These are phyloP conservation scores for Pomatorhinus ruficollis DNA, from an alignment of 2,113 vertebrate genomes.

Conservation along the genomic window DNA sequence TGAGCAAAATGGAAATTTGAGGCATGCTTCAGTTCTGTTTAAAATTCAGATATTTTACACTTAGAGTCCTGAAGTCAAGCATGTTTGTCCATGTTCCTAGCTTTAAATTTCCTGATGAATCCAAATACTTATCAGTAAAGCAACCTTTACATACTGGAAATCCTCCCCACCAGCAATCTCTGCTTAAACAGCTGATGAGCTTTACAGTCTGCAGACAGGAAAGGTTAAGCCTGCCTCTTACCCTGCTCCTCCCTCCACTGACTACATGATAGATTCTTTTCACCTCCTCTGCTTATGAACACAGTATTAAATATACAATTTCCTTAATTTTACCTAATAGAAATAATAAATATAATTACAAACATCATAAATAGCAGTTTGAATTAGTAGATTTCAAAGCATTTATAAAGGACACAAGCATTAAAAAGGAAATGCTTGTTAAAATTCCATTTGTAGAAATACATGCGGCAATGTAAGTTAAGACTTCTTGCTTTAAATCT, in stretches of 20 bases:
- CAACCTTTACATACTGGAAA: constrained; percentile 11
- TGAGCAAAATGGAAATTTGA: neutral
- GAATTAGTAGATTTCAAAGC: neutral
- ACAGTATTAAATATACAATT: neutral
- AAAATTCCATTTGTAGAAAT: neutral
- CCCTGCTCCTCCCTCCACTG: neutral
- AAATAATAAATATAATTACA: neutral
- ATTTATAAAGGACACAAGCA: neutral
- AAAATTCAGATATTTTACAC: neutral
- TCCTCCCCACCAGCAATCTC: constrained; percentile 1
- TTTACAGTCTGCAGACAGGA: neutral
- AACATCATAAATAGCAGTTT: neutral
- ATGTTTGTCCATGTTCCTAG: neutral
- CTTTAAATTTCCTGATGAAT: constrained; percentile 13
- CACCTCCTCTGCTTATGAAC: neutral
- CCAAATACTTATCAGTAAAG: constrained; percentile 16
- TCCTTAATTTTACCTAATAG: neutral
- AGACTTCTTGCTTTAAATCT: neutral
- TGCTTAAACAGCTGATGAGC: constrained; percentile 46
- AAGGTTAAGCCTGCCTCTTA: constrained; percentile 10
- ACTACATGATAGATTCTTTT: neutral
- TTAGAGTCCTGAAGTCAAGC: neutral
- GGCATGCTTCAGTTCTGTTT: neutral
- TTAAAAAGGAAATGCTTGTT: neutral
- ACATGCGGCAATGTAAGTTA: neutral